Percentiles rank a stretch among this genome's conserved stretches.
phyloP scores from a whole-genome alignment of 1,140 invertebrate genomes.

The Macrostomum lignano region DNA sequence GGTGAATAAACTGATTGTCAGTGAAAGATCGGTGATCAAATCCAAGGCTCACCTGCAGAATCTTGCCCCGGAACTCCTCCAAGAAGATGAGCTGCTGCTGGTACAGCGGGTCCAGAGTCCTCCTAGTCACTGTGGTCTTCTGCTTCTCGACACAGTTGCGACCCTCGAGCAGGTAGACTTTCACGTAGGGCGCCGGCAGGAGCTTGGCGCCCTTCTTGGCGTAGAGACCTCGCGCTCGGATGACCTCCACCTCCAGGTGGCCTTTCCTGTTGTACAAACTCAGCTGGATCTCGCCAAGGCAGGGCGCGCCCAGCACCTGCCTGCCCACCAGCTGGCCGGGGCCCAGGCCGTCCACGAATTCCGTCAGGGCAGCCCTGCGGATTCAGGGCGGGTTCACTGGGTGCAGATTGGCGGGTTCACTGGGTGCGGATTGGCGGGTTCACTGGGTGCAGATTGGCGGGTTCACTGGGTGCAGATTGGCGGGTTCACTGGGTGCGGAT shows the following conservation, averaged over 20 bases:
- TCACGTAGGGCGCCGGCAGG: conserved; percentile 83
- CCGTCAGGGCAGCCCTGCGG: too few species aligned
- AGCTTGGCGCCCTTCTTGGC: conserved; percentile 62
- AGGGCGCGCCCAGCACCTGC: conserved; percentile 72
- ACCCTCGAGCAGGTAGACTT: conserved; percentile 74
- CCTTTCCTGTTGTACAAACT: conserved; percentile 67
- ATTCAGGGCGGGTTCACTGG: too few species aligned
- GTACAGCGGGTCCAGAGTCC: conserved; percentile 80
- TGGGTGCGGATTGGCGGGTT: too few species aligned
- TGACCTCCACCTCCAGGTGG: conserved; percentile 80
- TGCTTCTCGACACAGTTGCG: conserved; percentile 74
- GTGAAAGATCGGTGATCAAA: too few species aligned
- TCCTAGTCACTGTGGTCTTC: conserved; percentile 54
- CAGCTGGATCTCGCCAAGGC: conserved; percentile 84
- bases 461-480: too few species aligned
- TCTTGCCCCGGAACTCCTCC: conserved; percentile 56
- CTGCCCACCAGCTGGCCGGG: conserved; percentile 83
- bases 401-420: too few species aligned
- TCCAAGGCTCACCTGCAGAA: conserved; percentile 74
- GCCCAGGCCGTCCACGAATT: conserved; percentile 77
- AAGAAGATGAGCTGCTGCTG: conserved; percentile 73
- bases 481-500: too few species aligned
- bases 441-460: too few species aligned
- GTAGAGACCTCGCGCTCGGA: conserved; percentile 67
- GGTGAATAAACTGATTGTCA: too few species aligned